Percentiles rank a stretch among this genome's conserved stretches.
phyloP scores from a whole-genome alignment of 2,888 invertebrate genomes.

The Adelphocoris suturalis region DNA sequence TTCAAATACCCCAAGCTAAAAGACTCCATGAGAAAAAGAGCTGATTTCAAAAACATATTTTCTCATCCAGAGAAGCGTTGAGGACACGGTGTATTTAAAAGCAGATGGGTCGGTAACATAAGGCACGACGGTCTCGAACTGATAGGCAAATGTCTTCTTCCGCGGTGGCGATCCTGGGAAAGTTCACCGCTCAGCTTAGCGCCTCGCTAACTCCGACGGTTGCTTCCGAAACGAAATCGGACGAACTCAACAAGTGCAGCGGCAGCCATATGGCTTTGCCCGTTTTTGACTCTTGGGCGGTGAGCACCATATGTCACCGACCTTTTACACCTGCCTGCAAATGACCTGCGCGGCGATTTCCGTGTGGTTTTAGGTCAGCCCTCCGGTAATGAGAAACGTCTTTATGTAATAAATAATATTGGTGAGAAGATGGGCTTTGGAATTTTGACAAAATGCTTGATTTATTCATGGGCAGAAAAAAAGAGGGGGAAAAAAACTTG shows the following conservation, averaged over 20 bases:
- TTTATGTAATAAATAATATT: too few species aligned
- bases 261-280: not conserved
- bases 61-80: too few species aligned
- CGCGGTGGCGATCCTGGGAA: not conserved
- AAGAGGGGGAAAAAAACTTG: too few species aligned
- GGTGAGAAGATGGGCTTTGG: too few species aligned
- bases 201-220: not conserved
- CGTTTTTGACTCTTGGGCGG: not conserved
- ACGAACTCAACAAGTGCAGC: constrained; percentile 34
- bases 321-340: not conserved
- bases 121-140: constrained; percentile 5
- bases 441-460: too few species aligned
- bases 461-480: too few species aligned
- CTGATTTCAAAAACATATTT: too few species aligned
- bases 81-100: not conserved
- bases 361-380: too few species aligned
- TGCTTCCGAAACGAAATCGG: not conserved
- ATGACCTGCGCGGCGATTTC: not conserved
- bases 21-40: too few species aligned
- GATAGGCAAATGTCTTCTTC: not conserved
- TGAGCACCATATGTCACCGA: constrained; percentile 21
- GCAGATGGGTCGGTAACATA: constrained; percentile 42
- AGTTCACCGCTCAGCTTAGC: not conserved
- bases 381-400: too few species aligned
- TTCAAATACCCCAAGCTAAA: too few species aligned